Evolutionary conservation across 2,113 vertebrate species (phyloP).

Genomic region (Alouatta palliata): DNA sequence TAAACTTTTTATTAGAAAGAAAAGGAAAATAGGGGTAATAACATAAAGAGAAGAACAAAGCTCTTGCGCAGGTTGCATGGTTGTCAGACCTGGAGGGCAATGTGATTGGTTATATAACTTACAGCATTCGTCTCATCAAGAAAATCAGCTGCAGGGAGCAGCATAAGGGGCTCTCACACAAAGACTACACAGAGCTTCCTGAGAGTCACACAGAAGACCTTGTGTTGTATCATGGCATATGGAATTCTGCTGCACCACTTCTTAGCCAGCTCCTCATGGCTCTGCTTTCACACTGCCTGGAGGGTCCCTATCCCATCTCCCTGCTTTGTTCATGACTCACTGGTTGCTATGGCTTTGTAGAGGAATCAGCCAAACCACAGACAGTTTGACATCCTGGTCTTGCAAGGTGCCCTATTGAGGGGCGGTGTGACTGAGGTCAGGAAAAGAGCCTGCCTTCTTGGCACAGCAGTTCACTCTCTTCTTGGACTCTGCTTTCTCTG

Average conservation of each 20-base stretch:
- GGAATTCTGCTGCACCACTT: fast-evolving
- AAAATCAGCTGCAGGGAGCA: background rate
- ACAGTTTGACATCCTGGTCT: background rate
- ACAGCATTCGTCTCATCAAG: background rate
- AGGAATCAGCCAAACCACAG: background rate
- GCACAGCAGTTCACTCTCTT: background rate
- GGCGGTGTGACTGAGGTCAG: fast-evolving
- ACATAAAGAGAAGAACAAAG: background rate
- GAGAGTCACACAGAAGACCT: background rate
- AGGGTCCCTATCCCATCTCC: background rate
- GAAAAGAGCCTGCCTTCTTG: background rate
- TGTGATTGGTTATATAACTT: fast-evolving
- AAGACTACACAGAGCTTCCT: background rate
- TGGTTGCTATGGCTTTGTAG: background rate
- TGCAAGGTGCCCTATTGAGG: no score
- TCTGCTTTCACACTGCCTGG: background rate
- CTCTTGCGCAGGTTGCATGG: fast-evolving
- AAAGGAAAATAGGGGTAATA: background rate
- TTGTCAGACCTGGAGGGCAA: background rate
- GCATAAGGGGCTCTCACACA: background rate
- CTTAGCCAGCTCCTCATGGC: background rate
- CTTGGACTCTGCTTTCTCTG: background rate
- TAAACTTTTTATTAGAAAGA: background rate
- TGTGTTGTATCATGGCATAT: fast-evolving
- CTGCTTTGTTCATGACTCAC: background rate